Base-by-base conservation (phyloP, 2,113 vertebrate species). In the Zootoca vivipara region DNA sequence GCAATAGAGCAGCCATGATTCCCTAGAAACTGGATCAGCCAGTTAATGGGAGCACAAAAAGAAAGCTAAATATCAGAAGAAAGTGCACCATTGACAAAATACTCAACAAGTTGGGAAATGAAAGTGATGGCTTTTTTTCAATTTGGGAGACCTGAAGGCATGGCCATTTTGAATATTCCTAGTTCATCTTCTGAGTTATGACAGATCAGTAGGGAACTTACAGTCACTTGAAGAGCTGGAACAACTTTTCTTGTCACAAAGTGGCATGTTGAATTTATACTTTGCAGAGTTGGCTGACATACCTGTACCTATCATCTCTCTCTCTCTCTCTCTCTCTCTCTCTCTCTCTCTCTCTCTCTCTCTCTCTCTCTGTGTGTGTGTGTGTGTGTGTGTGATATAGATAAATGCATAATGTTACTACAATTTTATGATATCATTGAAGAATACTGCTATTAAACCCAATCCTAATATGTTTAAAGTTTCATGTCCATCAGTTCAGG, bases 1-100 rank as follows among this genome's bases (percentile, higher is more conserved):
- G 69, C 42, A 85, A 73, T 65, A 38, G 26, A 85, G 91, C 7
- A 87, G 40, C 56, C 42, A 85, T 87, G 69, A 83, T 92, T 95
- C 35, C 12, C 42, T 64, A 86, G 56, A 35, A 94, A 88, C 58
- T 1, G 15, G 52, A 85, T 78, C 69, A 90, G 26, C 18, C 8
- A 87, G 12, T 86, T 85, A 90, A 83, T n/a, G 89, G 38, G 87
- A 85, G 1, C 7, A 73, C 6, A 65, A 90, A 1, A 2, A 77
- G 80, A 92, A 88, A 83, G 56, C n/a, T 58, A 91, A 85, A 75
- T 0, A 38, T 81, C 15, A 28, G 26, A 88, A 24, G 22, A 40
- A 79, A 91, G 24, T 56, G 2, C 87, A 40, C 0, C 87, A 52
- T 90, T 86, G 52, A 65, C 30, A 52, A 75, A 46, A 5, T 52